A percentile compares a stretch with the other conserved stretches of the same genome.
Conservation (phyloP, 2,113 vertebrate species). For the Pseudopodoces humilis region DNA sequence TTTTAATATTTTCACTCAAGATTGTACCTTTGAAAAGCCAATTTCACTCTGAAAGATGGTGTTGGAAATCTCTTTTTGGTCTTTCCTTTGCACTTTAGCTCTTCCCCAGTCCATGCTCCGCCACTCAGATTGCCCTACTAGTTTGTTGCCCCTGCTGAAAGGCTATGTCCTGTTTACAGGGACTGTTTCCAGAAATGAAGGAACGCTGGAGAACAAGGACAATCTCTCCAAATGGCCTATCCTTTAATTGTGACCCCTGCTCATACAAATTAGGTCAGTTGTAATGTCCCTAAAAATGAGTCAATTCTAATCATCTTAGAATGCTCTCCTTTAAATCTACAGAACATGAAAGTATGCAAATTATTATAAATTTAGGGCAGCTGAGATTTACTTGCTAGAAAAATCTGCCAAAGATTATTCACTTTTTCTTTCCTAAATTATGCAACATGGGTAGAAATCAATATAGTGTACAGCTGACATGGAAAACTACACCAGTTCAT, state of each 20-base stretch:
- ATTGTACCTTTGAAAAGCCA: background rate
- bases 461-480: background rate
- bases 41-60: background rate
- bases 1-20: background rate
- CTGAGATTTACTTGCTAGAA: background rate
- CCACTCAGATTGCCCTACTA: background rate
- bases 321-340: background rate
- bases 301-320: background rate
- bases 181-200: background rate
- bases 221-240: background rate
- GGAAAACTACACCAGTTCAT: background rate
- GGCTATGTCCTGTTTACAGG: background rate
- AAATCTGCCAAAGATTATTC: background rate
- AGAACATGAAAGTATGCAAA: background rate
- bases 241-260: background rate
- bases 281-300: background rate
- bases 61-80: background rate
- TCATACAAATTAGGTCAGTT: background rate
- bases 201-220: background rate
- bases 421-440: background rate
- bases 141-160: background rate
- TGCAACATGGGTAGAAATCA: background rate
- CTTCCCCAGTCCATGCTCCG: accelerated
- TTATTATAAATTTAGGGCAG: background rate
- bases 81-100: background rate